Conservation (phyloP, 2,797 vertebrate species). For the Lateolabrax maculatus region DNA sequence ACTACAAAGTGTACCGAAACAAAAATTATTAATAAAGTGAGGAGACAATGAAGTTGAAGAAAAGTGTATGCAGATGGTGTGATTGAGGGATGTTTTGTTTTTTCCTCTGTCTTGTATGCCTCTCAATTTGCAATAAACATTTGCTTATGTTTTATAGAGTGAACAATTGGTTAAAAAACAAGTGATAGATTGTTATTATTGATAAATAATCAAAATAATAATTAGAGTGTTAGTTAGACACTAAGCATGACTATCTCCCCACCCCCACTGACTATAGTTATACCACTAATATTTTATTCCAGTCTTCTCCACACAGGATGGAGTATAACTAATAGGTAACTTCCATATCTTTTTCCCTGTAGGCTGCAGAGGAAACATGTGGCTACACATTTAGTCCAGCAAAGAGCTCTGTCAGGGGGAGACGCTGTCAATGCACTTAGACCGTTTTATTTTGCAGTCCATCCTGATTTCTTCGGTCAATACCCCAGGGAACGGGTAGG, state of each 20-base stretch:
- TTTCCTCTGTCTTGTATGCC: no score
- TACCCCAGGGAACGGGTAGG: constrained; percentile 94
- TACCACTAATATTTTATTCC: background rate
- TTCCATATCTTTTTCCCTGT: background rate
- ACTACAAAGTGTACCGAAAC: background rate
- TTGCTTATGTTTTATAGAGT: background rate
- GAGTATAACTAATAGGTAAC: background rate
- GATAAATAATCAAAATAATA: background rate
- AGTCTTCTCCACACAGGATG: background rate
- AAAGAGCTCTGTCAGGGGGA: constrained; percentile 90
- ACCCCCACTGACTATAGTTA: background rate
- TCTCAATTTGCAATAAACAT: background rate
- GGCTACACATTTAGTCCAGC: constrained; percentile 76
- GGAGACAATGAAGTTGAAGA: no score
- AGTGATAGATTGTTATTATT: no score
- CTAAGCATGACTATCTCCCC: background rate
- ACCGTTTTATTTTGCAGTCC: constrained; percentile 98
- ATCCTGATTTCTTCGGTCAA: constrained; percentile 98
- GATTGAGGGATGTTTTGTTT: no score
- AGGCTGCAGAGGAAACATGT: constrained; percentile 83
- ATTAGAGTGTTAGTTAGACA: background rate
- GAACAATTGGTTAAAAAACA: background rate
- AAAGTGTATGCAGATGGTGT: no score
- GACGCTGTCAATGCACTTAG: constrained; percentile 94
- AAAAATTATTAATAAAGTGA: background rate